Percentiles rank a stretch among this genome's conserved stretches.
phyloP scores from a whole-genome alignment of 2,797 vertebrate species.

The Antennarius maculatus region DNA sequence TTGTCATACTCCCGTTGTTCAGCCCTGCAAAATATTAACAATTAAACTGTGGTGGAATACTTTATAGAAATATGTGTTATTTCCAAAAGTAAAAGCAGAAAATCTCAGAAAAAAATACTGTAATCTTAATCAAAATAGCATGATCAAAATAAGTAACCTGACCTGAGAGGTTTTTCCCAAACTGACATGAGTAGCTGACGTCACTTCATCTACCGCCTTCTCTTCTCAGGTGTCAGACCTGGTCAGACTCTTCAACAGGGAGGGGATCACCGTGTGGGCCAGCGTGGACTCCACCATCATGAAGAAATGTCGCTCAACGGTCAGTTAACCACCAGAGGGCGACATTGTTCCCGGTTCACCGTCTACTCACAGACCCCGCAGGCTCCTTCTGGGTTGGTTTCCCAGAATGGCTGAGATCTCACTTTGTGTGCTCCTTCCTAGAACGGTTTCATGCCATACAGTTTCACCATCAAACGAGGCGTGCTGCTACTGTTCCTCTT shows the following conservation, averaged over 20 bases:
- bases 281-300: constrained; percentile 74
- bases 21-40: no score
- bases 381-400: neutral
- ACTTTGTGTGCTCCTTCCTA: constrained; percentile 29
- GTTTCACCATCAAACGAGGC: constrained; percentile 83
- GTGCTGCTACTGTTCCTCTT: constrained; percentile 84
- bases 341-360: constrained; percentile 15
- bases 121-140: no score
- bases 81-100: neutral
- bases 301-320: constrained; percentile 79
- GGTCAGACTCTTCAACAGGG: constrained; percentile 78
- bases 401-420: neutral
- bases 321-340: constrained; percentile 61
- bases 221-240: constrained; percentile 80
- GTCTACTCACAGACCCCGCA: neutral
- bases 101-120: neutral
- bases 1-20: neutral
- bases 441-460: constrained; percentile 86
- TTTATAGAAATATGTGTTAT: neutral
- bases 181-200: no score
- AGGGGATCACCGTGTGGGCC: constrained; percentile 85
- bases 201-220: neutral
- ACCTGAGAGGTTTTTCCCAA: neutral
- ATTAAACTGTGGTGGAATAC: neutral
- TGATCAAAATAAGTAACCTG: neutral